These are phyloP conservation scores for Palythoa grandis DNA, from an alignment of 92 coral and sea anemone genomes.

Conservation along the genomic window DNA sequence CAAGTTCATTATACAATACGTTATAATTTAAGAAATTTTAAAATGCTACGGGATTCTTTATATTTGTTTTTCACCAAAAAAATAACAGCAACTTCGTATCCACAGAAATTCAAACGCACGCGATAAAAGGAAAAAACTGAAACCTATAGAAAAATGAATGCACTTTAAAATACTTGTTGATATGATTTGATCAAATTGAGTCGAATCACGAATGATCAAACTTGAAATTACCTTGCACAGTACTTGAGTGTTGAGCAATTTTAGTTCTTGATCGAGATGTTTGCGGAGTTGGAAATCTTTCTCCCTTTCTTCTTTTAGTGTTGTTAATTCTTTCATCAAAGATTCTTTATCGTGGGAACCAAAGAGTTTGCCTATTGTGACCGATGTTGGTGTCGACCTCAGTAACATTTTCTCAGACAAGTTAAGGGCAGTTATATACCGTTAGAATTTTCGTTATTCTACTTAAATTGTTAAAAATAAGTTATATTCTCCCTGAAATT, in stretches of 20 bases:
- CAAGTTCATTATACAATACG: not conserved
- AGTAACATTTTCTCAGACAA: slow-evolving; percentile 28
- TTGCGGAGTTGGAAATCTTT: slow-evolving; percentile 75
- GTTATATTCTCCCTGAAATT: not conserved
- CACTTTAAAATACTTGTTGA: not conserved
- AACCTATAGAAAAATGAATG: no score
- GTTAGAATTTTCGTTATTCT: not conserved
- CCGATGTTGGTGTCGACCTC: slow-evolving; percentile 5
- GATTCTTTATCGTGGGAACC: slow-evolving; percentile 61
- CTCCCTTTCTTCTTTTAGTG: slow-evolving; percentile 68
- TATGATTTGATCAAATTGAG: not conserved
- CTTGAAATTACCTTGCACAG: slow-evolving; percentile 68
- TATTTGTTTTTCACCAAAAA: no score
- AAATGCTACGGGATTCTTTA: not conserved
- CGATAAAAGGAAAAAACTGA: not conserved
- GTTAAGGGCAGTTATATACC: slow-evolving; percentile 18
- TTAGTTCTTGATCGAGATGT: slow-evolving; percentile 81
- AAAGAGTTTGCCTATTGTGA: slow-evolving; percentile 7
- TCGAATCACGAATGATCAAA: not conserved
- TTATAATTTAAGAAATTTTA: no score
- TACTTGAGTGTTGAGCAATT: slow-evolving; percentile 69
- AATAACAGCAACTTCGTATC: not conserved
- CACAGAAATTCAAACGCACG: not conserved
- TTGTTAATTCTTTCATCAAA: slow-evolving; percentile 64
- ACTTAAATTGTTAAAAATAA: not conserved